Base-by-base conservation (phyloP, 2,888 invertebrate species). In the Spodoptera exigua region DNA sequence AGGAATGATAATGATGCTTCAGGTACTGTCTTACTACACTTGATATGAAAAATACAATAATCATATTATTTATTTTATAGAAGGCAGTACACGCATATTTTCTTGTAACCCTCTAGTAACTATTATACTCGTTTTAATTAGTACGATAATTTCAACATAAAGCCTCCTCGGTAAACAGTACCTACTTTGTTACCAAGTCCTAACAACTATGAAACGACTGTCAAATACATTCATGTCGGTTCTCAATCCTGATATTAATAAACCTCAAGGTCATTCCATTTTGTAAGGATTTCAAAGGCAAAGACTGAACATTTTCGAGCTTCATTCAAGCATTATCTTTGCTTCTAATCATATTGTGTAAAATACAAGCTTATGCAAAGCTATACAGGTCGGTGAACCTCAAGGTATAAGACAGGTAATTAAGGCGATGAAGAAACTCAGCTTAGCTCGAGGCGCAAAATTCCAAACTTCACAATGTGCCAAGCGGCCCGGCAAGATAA, bases 361-460 rank as follows among this genome's bases (percentile, higher is more conserved):
- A 61, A 70, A 60, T 53, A 71, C 49, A 70, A 63, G 47, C 58
- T 63, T 34, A 21, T 36, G 39, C 12, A 13, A 59, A 52, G 37
- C 37, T 48, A 3, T 66, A 46, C 37, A 69, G 48, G 37, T 71
- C 39, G 39, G 46, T 46, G 46, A 49, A 60, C 58, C 35, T 27
- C 57, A 54, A 75, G 66, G 75, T 57, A 58, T 16, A 39, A 49
- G 75, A 70, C 71, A 66, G 75, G 66, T 62, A 73, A 75, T 75
- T 75, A 75, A 46, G 18, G 13, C 54, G 54, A 54, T 55, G 61
- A 58, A 48, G 47, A 52, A 57, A 54, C 43, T 55, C 44, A 14
- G 18, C n/a, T 52, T 37, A 21, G 41, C 51, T 35, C 13, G 27
- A 47, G 47, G 34, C 18, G 21, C 11, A 21, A 18, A 49, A 27